phyloP scores from a whole-genome alignment of 2,797 vertebrate genomes.

The Carapus acus region DNA sequence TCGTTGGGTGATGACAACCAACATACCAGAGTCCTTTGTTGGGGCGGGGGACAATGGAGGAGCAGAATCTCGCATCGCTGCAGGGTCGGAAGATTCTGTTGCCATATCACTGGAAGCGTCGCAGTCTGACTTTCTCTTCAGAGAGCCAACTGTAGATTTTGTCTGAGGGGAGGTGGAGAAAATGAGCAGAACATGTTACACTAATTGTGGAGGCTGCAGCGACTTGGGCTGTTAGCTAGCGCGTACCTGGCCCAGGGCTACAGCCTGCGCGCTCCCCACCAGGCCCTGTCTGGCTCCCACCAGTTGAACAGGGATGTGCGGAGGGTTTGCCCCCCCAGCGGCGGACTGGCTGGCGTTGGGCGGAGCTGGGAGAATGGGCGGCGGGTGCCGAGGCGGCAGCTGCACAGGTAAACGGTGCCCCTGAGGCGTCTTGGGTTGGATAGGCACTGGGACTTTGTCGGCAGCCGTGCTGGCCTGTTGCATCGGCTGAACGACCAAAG shows the following conservation, averaged over 20 bases:
- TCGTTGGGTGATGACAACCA: not conserved
- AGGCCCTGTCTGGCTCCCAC: constrained; percentile 89
- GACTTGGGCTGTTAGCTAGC: constrained; percentile 56
- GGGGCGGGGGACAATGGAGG: constrained; percentile 73
- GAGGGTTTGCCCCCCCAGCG: constrained; percentile 73
- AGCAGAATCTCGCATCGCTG: constrained; percentile 66
- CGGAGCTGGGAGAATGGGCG: constrained; percentile 76
- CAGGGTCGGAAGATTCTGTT: constrained; percentile 55
- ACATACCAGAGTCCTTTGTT: constrained; percentile 64
- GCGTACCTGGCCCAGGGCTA: constrained; percentile 81
- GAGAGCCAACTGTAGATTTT: constrained; percentile 75
- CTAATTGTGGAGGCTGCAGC: constrained; percentile 37
- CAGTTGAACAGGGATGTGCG: constrained; percentile 92
- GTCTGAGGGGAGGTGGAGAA: constrained; percentile 58
- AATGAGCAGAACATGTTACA: not conserved
- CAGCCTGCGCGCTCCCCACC: constrained; percentile 79
- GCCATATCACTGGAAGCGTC: constrained; percentile 76
- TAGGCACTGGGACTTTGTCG: constrained; percentile 80
- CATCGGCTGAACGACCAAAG: constrained; percentile 91
- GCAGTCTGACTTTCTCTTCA: constrained; percentile 91
- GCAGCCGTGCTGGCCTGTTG: constrained; percentile 75
- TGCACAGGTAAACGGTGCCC: constrained; percentile 72
- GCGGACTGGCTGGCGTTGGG: constrained; percentile 66
- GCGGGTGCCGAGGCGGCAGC: constrained; percentile 71
- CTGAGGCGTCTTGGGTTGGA: constrained; percentile 84